Base-by-base conservation (phyloP, 2,113 vertebrate genomes). In the Toxostoma redivivum region DNA sequence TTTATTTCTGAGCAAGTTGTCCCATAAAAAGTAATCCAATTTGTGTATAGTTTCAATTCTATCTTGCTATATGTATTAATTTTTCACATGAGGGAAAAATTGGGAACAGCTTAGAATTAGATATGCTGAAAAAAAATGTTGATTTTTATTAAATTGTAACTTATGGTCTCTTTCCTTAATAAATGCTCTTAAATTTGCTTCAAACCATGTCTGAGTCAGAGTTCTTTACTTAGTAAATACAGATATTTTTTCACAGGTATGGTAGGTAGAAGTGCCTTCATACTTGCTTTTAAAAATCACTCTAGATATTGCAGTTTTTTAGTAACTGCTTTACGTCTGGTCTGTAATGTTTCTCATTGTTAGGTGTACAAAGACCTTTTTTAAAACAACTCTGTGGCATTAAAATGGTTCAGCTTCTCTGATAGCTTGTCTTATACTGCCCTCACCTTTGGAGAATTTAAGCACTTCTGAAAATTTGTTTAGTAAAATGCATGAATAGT, bases 131-230 rank as follows among this genome's bases (percentile, higher is more conserved):
- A 85, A 85, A 88, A 91, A 86, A 44, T 31, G 24, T 28, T 81
- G 11, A 33, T 71, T 79, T 72, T 54, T 86, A n/a, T 81, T 80
- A 77, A 67, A 48, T 58, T 86, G 70, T 58, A 78, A 31, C 54
- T 71, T 90, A 51, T 73, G 66, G 38, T 87, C 53, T 93, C 42
- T 74, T 85, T 78, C 73, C 48, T 5, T 88, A 95, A 96, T 97
- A 97, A 97, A 97, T 57, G 16, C 15, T 72, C 22, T 78, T 50
- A 81, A 45, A 79, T 60, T 84, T 83, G 23, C 44, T 78, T 86
- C 40, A 88, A 76, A 71, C 6, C 4, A 3, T 71, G 11, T 88
- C 45, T 57, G 83, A 92, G 48, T 92, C 79, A 37, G 45, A 88
- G 9, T 84, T 88, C 35, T 76, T 88, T 92, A 45, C 58, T 51